phyloP scores from a whole-genome alignment of 2,797 vertebrate genomes.

The Aplochiton taeniatus region DNA sequence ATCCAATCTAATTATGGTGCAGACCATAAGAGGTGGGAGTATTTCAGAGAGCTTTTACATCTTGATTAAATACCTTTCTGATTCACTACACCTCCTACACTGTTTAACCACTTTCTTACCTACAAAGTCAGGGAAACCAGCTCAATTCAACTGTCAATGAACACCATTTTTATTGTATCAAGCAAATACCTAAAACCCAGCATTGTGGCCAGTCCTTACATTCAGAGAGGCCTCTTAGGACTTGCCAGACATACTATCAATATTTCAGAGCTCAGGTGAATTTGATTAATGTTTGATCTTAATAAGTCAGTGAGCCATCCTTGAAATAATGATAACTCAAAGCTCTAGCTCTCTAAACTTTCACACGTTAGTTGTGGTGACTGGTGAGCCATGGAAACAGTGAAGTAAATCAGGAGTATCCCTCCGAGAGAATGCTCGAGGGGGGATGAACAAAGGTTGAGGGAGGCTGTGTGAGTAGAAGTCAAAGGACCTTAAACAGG shows the following conservation, averaged over 20 bases:
- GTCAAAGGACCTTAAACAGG: no score
- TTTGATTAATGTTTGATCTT: conserved; percentile 43
- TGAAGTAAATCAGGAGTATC: no score
- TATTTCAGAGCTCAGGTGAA: conserved; percentile 40
- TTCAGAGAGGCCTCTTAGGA: conserved; percentile 19
- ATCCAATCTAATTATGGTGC: neutral
- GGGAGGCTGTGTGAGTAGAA: no score
- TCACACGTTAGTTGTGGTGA: no score
- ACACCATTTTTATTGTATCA: neutral
- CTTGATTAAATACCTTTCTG: neutral
- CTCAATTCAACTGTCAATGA: conserved; percentile 1
- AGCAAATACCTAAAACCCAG: conserved; percentile 8
- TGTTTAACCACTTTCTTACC: conserved; percentile 7
- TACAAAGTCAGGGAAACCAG: neutral
- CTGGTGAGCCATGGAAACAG: no score
- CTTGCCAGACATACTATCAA: conserved; percentile 44
- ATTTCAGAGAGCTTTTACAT: neutral
- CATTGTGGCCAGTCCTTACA: conserved; percentile 29
- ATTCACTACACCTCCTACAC: neutral
- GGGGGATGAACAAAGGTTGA: no score
- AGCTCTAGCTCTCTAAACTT: neutral
- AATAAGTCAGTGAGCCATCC: conserved; percentile 41
- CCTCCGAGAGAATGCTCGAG: no score
- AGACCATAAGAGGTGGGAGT: neutral
- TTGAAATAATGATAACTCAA: conserved; percentile 32